A percentile compares a stretch with the other conserved stretches of the same genome.
Evolutionary conservation across 2,888 invertebrate genomes (phyloP).

Genomic region (Clunio marinus): DNA sequence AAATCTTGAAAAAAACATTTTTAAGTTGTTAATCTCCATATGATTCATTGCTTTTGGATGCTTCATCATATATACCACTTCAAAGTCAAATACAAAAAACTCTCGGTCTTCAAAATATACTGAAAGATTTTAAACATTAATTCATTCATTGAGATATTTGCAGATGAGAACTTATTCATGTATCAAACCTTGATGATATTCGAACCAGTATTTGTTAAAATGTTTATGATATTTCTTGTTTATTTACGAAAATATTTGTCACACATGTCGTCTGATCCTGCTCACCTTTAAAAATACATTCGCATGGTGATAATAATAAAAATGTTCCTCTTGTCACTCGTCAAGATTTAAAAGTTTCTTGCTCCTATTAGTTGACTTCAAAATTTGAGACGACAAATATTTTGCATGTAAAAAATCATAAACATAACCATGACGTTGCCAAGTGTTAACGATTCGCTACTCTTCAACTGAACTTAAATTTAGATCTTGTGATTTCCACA

Average conservation of each 20-base stretch:
- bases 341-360: no score
- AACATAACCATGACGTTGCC: not conserved
- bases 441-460: no score
- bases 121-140: no score
- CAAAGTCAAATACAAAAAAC: no score
- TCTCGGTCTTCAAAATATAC: no score
- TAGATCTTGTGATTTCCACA: conserved; percentile 13
- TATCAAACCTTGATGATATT: not conserved
- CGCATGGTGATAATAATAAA: not conserved
- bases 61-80: no score
- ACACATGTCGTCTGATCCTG: not conserved
- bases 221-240: not conserved
- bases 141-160: no score
- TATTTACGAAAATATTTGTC: not conserved
- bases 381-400: no score
- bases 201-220: not conserved
- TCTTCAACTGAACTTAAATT: no score
- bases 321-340: not conserved
- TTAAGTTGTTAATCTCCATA: not conserved
- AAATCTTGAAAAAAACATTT: no score
- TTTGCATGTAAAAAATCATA: conserved; percentile 16
- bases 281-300: conserved; percentile 26
- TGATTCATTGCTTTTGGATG: not conserved
- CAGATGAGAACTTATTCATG: conserved; percentile 8
- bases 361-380: no score